Base-by-base conservation (phyloP, 37 sponge, comb jelly and placozoan species). In the Agelas oroides region DNA sequence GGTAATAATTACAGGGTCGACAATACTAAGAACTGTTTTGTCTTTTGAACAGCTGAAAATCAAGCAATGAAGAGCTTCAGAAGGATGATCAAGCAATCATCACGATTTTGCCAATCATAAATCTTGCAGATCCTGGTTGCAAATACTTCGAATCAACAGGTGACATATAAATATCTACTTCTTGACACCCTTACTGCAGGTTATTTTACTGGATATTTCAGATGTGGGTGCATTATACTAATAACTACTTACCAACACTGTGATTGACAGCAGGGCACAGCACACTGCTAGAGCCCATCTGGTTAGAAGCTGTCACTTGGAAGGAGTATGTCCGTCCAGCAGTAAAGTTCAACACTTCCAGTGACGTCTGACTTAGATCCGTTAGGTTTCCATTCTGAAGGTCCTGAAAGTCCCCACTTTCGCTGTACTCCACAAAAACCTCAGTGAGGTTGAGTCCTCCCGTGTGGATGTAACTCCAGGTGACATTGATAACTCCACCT, bases 391-490 rank as follows among this genome's bases (percentile, higher is more conserved):
- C 52, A 31, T 54, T 52, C 23, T 25, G 13, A n/a, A 54, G 56
- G 2, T 37, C 16, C 14, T 1, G 56, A 30, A 73, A 54, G 25
- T 73, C 62, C 3, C 5, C 62, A 5, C 27, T 25, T 25, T 5
- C 27, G 3, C 25, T 25, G 27, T 61, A 61, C 13, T 23, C 62
- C 62, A 61, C 62, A 23, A 5, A 5, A 23, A 27, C 13, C 11
- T 5, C n/a, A 25, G 79, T 62, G 53, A 78, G 52, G 66, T 78
- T 65, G 53, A 78, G 79, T 3, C 81, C 81, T 46, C 81, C 81
- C 18, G 71, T 69, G 38, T 81, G 81, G 13, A 59, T 21, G 59
- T 33, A 70, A 23, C 36, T 25, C 81, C 81, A 81, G 24, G 59
- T 53, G 23, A 81, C 57, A 5, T 0, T 33, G 11, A 70, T 56